Base-by-base conservation (phyloP, 2,113 vertebrate genomes). In the Psammodynastes pulverulentus region DNA sequence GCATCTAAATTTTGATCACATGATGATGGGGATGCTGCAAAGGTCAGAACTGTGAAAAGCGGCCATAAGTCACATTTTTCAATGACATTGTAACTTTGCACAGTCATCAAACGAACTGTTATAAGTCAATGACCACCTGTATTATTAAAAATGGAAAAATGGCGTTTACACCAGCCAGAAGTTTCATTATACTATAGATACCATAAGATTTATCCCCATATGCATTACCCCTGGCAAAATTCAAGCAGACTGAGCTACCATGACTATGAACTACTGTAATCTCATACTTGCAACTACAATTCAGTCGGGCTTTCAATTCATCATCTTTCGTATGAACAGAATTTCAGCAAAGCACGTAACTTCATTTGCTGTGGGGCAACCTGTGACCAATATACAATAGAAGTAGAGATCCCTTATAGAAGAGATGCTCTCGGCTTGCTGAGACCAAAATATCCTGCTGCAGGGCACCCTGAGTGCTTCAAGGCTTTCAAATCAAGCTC, bases 381-480 rank as follows among this genome's bases (percentile, higher is more conserved):
- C 43, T 39, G 45, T 89, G 67, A 49, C 1, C 84, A 39, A 84
- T 9, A 24, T 46, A 39, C 29, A 21, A 15, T 39, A 51, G 87
- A 54, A 19, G 34, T 39, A 56, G 51, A 19, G 19, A 43, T 56
- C 45, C 84, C 51, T 54, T 67, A 34, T 43, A 13, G 49, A 56
- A 45, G 24, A 89, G 26, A 92, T 67, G 19, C n/a, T 86, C 29
- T 89, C 23, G 26, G 29, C 8, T 84, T 85, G 45, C 87, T 92
- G 87, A 46, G 91, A 46, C 72, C 56, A n/a, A 92, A 85, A 45
- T 39, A 43, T 79, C 86, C 0, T 0, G 89, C 91, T 93, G 93
- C 92, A 93, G 86, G 91, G 85, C 51, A 86, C 72, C 88, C 9
- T 90, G 48, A 90, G 87, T 86, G 1, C 0, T 84, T 92, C 94